A percentile compares a stretch with the other conserved stretches of the same genome.
These are phyloP conservation scores for Steromphala cineraria DNA, from an alignment of 2,888 invertebrate genomes.

Conservation along the genomic window DNA sequence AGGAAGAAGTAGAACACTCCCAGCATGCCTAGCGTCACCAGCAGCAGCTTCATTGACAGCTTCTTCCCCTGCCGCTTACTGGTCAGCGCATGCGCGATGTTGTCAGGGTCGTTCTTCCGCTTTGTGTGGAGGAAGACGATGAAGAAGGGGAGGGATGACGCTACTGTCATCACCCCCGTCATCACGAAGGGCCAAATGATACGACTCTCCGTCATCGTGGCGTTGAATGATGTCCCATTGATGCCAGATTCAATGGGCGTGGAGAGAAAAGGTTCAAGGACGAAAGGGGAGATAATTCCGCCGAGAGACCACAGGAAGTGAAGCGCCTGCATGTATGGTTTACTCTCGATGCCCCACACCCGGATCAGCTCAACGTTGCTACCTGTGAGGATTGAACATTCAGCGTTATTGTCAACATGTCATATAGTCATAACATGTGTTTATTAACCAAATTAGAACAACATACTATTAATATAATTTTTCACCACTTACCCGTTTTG, in stretches of 20 bases:
- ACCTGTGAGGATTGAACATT: neutral
- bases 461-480: too few relatives aligned
- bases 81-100: neutral
- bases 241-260: neutral
- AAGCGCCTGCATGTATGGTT: neutral
- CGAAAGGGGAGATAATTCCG: constrained; percentile 7
- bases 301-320: constrained; percentile 1
- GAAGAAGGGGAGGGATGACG: neutral
- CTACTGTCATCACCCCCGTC: neutral
- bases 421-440: neutral
- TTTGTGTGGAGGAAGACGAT: neutral
- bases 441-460: neutral
- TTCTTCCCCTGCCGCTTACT: neutral
- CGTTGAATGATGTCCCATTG: neutral
- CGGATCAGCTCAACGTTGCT: neutral
- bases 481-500: neutral
- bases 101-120: neutral
- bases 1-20: neutral
- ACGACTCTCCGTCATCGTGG: neutral
- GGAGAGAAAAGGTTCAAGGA: constrained; percentile 7
- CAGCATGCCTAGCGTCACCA: neutral
- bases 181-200: neutral
- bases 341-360: neutral
- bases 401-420: neutral
- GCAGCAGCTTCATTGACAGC: neutral